Percentiles rank a stretch among this genome's conserved stretches.
Conservation (phyloP, 1,140 invertebrate genomes). For the Prorops nasuta region DNA sequence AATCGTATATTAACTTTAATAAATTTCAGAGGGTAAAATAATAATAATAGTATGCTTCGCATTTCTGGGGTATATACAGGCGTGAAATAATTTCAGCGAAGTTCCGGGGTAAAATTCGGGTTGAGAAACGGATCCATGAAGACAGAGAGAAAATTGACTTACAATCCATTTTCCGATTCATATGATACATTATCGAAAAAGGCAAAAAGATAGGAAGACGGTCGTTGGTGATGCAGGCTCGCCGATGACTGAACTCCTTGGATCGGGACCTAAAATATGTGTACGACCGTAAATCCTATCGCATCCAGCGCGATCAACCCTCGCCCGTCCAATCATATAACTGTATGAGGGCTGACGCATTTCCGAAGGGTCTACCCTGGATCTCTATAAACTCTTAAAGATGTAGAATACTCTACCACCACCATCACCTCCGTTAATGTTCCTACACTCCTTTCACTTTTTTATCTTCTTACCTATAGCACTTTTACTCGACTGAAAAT, state of each 20-base stretch:
- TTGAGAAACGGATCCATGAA: no score
- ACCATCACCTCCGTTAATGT: no score
- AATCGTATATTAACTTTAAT: no score
- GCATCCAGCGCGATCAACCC: slow-evolving; percentile 16
- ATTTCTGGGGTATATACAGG: no score
- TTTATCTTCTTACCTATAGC: no score
- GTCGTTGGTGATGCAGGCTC: no score
- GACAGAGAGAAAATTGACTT: neutral
- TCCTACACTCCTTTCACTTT: no score
- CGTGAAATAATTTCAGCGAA: no score
- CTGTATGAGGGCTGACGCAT: slow-evolving; percentile 18
- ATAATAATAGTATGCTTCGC: no score
- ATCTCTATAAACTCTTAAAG: slow-evolving; percentile 22
- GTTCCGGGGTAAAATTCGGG: no score
- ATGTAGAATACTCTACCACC: slow-evolving; percentile 19
- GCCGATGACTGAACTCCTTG: slow-evolving; percentile 12
- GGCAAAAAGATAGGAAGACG: neutral
- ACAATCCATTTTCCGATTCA: neutral
- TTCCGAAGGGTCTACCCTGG: slow-evolving; percentile 5
- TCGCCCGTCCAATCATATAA: slow-evolving; percentile 25
- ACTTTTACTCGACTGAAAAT: no score
- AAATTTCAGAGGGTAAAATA: no score
- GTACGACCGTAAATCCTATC: slow-evolving; percentile 33
- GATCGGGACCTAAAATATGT: slow-evolving; percentile 34
- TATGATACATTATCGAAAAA: neutral